Evolutionary conservation across 2,113 vertebrate genomes (phyloP).

Genomic region (Chaetodon trifascialis): DNA sequence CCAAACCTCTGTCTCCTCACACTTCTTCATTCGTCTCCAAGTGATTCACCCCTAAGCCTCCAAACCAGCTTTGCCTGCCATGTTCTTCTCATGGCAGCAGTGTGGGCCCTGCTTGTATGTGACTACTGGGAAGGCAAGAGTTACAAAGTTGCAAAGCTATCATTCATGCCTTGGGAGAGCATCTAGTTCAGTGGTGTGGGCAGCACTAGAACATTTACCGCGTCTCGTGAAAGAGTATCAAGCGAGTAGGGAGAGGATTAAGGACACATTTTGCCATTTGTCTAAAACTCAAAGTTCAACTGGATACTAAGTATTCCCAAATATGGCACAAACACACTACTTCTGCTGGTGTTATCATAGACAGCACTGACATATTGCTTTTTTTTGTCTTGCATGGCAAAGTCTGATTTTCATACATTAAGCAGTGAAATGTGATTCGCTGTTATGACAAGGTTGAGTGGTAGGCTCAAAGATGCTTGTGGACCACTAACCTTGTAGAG

Average conservation of each 20-base stretch:
- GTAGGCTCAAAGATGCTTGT: not conserved
- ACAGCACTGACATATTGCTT: not conserved
- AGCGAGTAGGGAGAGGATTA: slow-evolving; percentile 20
- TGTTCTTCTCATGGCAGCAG: slow-evolving; percentile 62
- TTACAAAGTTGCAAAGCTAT: slow-evolving; percentile 57
- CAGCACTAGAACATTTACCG: slow-evolving; percentile 24
- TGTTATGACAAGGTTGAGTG: slow-evolving; percentile 18
- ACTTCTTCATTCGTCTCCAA: slow-evolving; percentile 84
- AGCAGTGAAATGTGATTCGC: not conserved
- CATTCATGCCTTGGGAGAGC: slow-evolving; percentile 48
- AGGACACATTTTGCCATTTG: slow-evolving; percentile 33
- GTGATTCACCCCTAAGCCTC: slow-evolving; percentile 90
- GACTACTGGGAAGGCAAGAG: slow-evolving; percentile 45
- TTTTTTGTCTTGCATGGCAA: not conserved
- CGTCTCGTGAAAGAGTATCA: slow-evolving; percentile 18
- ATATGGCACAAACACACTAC: not conserved
- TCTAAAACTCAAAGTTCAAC: slow-evolving; percentile 14
- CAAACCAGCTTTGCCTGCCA: slow-evolving; percentile 81
- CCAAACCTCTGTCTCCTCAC: slow-evolving; percentile 86
- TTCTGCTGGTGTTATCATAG: not conserved
- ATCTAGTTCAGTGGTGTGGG: slow-evolving; percentile 15
- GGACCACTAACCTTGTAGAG: slow-evolving; percentile 93
- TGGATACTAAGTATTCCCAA: slow-evolving; percentile 9
- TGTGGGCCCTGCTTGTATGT: slow-evolving; percentile 36
- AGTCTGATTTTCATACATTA: not conserved